Base-by-base conservation (phyloP, 2,113 vertebrate genomes). In the Strix aluco region DNA sequence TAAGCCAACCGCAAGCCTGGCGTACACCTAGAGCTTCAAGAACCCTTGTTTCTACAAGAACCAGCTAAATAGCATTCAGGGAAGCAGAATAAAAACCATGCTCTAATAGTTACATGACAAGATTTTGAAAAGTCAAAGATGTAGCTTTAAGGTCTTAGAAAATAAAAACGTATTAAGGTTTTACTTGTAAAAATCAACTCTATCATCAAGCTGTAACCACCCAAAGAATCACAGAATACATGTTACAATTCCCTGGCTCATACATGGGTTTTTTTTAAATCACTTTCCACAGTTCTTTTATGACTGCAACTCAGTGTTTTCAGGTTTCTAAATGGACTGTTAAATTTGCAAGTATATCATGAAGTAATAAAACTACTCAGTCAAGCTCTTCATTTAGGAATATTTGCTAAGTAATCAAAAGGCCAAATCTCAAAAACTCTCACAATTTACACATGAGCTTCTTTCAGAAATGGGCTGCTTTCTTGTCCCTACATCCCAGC, bases 1-100 rank as follows among this genome's bases (percentile, higher is more conserved):
- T 4, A 27, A 67, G 22, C 42, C 30, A 38, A 5, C 54, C 0
- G 0, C 27, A 7, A 38, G 25, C 17, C 3, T 2, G 38, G 27
- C 1, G 0, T 6, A 19, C 55, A 26, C 27, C 66, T 34, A 9
- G 15, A 10, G 36, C 34, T 30, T 36, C 36, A n/a, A 38, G 49
- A 13, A 14, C 27, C 9, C 21, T 40, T 5, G 2, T 25, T 67
- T 44, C 78, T 55, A 34, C 21, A 36, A 36, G 54, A 36, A 30
- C 1, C 0, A 38, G 26, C 17, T 20, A 9, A 69, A 81, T 1
- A 23, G n/a, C 49, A 30, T 34, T 29, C 72, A 58, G 46, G 63
- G 18, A 20, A 86, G 38, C 23, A 29, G 42, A 75, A 49, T 58
- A n/a, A 54, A 49, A 40, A 40, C 3, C 0, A 0, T 9, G 11